phyloP scores from a whole-genome alignment of 2,888 invertebrate genomes.

The Gasteruption jaculator region DNA sequence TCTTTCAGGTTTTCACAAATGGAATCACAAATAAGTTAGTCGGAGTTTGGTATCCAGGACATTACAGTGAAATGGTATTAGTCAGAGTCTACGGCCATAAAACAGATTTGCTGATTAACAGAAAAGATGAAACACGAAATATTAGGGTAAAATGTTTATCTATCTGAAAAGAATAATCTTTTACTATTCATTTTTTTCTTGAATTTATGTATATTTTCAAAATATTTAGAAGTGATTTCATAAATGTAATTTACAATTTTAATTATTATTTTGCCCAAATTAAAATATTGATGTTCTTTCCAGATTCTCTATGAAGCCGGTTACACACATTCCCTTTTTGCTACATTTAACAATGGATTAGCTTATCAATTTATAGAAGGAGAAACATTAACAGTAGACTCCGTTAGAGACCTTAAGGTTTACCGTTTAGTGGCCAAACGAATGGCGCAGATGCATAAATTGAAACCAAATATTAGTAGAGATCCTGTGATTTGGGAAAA shows the following conservation, averaged over 20 bases:
- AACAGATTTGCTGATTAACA: conserved; percentile 88
- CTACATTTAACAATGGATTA: conserved; percentile 89
- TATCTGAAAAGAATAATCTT: background rate
- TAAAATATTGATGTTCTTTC: conserved; percentile 13
- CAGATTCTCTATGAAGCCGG: conserved; percentile 67
- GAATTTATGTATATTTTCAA: too few relatives aligned
- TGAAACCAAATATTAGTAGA: conserved; percentile 49
- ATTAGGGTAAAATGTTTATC: conserved; percentile 35
- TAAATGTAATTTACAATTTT: too few relatives aligned
- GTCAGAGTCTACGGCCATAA: conserved; percentile 90
- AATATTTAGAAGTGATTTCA: conserved; percentile 3
- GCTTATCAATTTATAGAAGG: conserved; percentile 88
- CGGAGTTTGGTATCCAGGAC: conserved; percentile 55
- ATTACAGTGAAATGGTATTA: conserved; percentile 68
- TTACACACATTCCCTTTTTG: conserved; percentile 82
- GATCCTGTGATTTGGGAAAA: conserved; percentile 75
- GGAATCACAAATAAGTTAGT: conserved; percentile 92
- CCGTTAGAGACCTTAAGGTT: conserved; percentile 62
- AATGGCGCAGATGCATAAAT: conserved; percentile 81
- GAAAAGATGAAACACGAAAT: conserved; percentile 72
- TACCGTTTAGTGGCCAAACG: conserved; percentile 73
- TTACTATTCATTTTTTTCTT: conserved; percentile 2
- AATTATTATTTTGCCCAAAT: conserved; percentile 1
- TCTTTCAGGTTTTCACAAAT: conserved; percentile 79
- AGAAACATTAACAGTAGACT: conserved; percentile 64